Conservation (phyloP, 2,113 vertebrate genomes). For the Gavialis gangeticus region DNA sequence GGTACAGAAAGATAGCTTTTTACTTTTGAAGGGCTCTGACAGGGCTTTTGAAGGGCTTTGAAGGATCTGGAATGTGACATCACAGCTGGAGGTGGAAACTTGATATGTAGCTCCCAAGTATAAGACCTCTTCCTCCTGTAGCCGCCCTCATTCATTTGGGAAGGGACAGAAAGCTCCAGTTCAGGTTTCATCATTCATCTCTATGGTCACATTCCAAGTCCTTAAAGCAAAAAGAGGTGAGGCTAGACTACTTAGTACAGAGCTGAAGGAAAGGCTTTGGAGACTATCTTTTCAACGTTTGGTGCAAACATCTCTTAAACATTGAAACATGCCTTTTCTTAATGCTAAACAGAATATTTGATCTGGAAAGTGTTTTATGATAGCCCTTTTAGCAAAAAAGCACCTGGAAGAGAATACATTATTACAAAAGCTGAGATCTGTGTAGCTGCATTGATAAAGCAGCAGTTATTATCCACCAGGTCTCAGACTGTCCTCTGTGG, state of each 20-base stretch:
- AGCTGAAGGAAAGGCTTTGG: fast-evolving
- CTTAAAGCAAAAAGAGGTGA: not conserved
- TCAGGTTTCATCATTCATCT: slow-evolving; percentile 25
- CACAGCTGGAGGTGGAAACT: not conserved
- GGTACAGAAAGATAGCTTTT: not conserved
- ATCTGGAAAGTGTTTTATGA: not conserved
- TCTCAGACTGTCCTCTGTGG: not conserved
- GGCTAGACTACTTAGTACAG: slow-evolving; percentile 10
- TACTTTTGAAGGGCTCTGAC: not conserved
- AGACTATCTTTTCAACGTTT: not conserved
- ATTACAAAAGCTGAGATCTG: not conserved
- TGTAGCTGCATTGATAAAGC: not conserved
- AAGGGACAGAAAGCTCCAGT: not conserved
- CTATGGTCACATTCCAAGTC: slow-evolving; percentile 38
- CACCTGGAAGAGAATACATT: not conserved
- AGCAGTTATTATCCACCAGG: not conserved
- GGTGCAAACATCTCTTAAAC: not conserved
- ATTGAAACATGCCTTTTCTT: not conserved
- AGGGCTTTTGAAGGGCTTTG: not conserved
- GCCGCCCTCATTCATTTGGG: not conserved
- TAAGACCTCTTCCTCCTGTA: not conserved
- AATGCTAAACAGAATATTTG: not conserved
- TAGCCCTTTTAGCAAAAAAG: not conserved
- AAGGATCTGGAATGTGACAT: fast-evolving
- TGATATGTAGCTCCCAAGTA: not conserved